Conservation (phyloP, 2,888 invertebrate species). For the Chrysotoxum bicinctum region DNA sequence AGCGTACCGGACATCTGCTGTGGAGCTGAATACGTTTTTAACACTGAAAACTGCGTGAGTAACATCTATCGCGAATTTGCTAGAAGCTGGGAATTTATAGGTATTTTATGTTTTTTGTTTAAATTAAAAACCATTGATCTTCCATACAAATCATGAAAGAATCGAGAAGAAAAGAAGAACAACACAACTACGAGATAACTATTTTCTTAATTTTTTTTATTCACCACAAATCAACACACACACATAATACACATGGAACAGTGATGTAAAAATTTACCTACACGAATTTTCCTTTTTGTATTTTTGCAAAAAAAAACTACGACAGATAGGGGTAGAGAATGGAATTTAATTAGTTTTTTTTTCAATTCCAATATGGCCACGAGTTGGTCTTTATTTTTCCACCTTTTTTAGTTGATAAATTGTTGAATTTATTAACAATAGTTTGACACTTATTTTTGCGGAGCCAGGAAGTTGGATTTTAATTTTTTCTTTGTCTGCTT, state of each 20-base stretch:
- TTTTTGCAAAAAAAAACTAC: background rate
- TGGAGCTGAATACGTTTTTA: slow-evolving; percentile 25
- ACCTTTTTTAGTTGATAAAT: slow-evolving; percentile 6
- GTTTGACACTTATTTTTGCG: slow-evolving; percentile 40
- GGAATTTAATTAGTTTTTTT: slow-evolving; percentile 17
- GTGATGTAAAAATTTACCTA: slow-evolving; percentile 16
- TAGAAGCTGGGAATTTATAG: slow-evolving; percentile 4
- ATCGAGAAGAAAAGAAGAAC: background rate
- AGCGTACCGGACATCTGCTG: slow-evolving; percentile 4
- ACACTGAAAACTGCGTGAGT: slow-evolving; percentile 41
- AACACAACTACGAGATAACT: slow-evolving; percentile 2
- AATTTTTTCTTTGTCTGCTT: background rate
- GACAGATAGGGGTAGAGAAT: slow-evolving; percentile 7
- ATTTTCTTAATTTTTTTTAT: slow-evolving; percentile 15
- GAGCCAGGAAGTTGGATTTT: slow-evolving; percentile 45
- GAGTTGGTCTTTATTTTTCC: slow-evolving; percentile 2
- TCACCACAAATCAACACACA: slow-evolving; percentile 37
- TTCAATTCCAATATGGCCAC: slow-evolving; percentile 68
- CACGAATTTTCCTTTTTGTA: background rate
- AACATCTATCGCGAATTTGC: slow-evolving; percentile 54
- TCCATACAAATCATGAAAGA: slow-evolving; percentile 25
- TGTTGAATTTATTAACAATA: slow-evolving; percentile 10
- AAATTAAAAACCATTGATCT: background rate
- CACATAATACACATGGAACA: background rate
- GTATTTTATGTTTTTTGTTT: background rate